Base-by-base conservation (phyloP, 2,797 vertebrate species). In the Miichthys miiuy region DNA sequence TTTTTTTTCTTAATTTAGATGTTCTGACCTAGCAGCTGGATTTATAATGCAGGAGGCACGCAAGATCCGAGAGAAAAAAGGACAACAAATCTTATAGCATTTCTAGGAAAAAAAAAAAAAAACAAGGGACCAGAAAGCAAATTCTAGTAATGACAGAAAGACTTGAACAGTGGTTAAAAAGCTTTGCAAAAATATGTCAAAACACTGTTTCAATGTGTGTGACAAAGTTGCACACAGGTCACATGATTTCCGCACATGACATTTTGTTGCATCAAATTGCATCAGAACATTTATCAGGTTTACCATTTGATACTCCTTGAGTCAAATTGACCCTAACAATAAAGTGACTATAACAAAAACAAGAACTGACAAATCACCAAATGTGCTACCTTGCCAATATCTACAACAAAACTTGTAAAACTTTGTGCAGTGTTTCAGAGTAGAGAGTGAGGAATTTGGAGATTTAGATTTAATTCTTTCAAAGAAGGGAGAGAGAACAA, bases 1-100 rank as follows among this genome's bases (percentile, higher is more conserved):
- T 70, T 48, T n/a, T n/a, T n/a, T n/a, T n/a, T n/a, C n/a, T n/a
- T 5, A 16, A 1, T 47, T 9, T 17, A 62, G 47, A 56, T 48
- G 16, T 68, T 58, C 12, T 77, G 61, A 67, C 67, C 56, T 18
- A 54, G 17, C 55, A 62, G 42, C 5, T 66, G 47, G 25, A 65
- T 48, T 63, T 47, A 55, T 18, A 20, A 21, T 6, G 18, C 30
- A 16, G 38, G 13, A 61, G 50, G 51, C 30, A 25, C 0, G 48
- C 41, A 55, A 48, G 72, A 21, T 63, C 41, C 8, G 63, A 9
- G 34, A 38, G 17, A 68, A 34, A 34, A 65, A 2, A 23, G 13
- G 46, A 41, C 3, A 48, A 25, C 12, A 34, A 47, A 73, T 58
- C 10, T 50, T 6, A 5, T 3, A 5, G 12, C 11, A 21, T 8